Evolutionary conservation across 2,113 vertebrate genomes (phyloP).

Genomic region (Notothenia rossii): DNA sequence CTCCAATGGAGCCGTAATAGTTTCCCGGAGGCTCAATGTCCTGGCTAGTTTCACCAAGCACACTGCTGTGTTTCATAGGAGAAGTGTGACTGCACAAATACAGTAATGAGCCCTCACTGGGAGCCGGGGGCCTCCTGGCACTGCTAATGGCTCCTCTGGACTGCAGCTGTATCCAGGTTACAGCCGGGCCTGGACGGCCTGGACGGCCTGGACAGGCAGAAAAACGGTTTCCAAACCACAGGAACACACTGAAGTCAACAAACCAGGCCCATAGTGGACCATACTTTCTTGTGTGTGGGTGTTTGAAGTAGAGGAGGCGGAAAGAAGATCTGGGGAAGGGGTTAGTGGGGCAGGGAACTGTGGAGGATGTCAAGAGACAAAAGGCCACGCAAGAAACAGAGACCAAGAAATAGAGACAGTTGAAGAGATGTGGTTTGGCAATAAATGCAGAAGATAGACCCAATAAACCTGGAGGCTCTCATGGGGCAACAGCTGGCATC

Average conservation of each 20-base stretch:
- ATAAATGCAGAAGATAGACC: constrained; percentile 70
- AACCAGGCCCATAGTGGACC: constrained; percentile 25
- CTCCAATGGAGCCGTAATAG: constrained; percentile 67
- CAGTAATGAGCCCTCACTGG: constrained; percentile 80
- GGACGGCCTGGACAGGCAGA: constrained; percentile 46
- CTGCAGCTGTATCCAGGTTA: constrained; percentile 82
- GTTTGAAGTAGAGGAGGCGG: constrained; percentile 37
- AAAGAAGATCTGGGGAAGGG: constrained; percentile 28
- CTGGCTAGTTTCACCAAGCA: constrained; percentile 79
- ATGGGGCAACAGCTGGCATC: constrained; percentile 58
- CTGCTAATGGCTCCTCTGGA: constrained; percentile 80
- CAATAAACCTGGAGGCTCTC: constrained; percentile 67
- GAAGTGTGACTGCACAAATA: constrained; percentile 83
- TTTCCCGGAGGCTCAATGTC: constrained; percentile 77
- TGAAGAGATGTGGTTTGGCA: constrained; percentile 64
- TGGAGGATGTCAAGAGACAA: constrained; percentile 44
- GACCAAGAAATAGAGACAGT: constrained; percentile 52
- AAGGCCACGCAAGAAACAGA: constrained; percentile 35
- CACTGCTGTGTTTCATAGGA: constrained; percentile 76
- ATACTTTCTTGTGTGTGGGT: constrained; percentile 39
- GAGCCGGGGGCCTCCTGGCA: constrained; percentile 76
- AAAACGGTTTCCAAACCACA: constrained; percentile 52
- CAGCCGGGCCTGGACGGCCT: constrained; percentile 68
- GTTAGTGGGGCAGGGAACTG: constrained; percentile 33
- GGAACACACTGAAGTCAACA: constrained; percentile 29